Percentiles rank a stretch among this genome's conserved stretches.
These are phyloP conservation scores for Petaurus breviceps DNA, from an alignment of 2,113 vertebrate genomes.

Conservation along the genomic window DNA sequence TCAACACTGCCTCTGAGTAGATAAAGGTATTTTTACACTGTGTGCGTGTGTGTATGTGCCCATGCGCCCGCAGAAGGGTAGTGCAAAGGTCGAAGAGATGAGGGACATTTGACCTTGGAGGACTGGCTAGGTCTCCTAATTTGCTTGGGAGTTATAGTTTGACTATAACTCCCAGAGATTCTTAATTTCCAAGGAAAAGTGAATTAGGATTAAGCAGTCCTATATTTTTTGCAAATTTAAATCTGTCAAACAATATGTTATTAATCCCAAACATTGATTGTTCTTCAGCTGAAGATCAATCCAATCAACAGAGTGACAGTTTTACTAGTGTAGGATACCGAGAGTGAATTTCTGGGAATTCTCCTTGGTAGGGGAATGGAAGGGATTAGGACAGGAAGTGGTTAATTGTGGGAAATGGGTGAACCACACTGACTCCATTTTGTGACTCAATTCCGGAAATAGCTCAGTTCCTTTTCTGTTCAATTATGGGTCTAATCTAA, in stretches of 20 bases:
- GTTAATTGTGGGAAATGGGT: background rate
- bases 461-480: background rate
- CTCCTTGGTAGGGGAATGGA: background rate
- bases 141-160: background rate
- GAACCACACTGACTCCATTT: background rate
- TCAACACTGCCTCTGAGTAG: background rate
- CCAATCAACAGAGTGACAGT: background rate
- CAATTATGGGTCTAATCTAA: background rate
- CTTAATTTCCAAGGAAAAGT: background rate
- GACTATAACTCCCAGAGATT: background rate
- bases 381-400: background rate
- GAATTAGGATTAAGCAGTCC: background rate
- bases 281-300: background rate
- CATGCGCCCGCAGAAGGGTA: background rate
- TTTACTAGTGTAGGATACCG: background rate
- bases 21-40: background rate
- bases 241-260: background rate
- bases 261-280: background rate
- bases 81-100: background rate
- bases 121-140: background rate
- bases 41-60: background rate
- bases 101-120: background rate
- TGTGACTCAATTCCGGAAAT: background rate
- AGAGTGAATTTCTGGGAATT: background rate
- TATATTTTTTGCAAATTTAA: background rate